These are phyloP conservation scores for Onychomys arenicola DNA, from an alignment of 2,797 vertebrate species.

Conservation along the genomic window DNA sequence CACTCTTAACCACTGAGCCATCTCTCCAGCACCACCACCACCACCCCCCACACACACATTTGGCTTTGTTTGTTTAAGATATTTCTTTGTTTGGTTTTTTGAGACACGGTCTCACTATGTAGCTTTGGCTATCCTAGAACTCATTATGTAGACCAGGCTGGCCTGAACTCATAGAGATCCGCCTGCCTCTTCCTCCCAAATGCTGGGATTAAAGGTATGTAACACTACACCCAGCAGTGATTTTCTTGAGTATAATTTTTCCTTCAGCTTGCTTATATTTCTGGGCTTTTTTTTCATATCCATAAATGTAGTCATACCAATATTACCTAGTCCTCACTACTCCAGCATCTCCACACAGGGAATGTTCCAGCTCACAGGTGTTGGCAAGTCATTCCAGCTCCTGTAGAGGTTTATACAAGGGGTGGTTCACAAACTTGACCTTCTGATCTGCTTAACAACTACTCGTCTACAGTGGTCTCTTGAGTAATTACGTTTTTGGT, in stretches of 20 bases:
- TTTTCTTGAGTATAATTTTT: neutral
- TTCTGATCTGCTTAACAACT: neutral
- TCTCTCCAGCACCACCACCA: neutral
- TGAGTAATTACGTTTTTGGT: neutral
- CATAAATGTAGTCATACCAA: neutral
- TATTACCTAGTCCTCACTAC: neutral
- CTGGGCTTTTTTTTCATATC: neutral
- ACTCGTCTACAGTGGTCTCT: neutral
- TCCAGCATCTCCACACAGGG: neutral
- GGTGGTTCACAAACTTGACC: neutral
- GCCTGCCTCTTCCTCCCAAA: neutral
- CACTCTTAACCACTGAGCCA: neutral
- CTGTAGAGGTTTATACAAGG: neutral
- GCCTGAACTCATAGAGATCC: neutral
- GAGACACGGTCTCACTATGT: neutral
- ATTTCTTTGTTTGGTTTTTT: neutral
- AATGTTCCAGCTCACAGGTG: neutral
- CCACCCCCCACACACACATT: neutral
- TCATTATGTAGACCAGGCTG: neutral
- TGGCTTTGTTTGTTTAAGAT: neutral
- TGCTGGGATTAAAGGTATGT: neutral
- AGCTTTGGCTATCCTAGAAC: neutral
- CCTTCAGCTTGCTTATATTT: neutral
- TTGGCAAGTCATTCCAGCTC: neutral
- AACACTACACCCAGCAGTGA: neutral